phyloP scores from a whole-genome alignment of 2,888 invertebrate species.

The Cryptosula pallasiana region DNA sequence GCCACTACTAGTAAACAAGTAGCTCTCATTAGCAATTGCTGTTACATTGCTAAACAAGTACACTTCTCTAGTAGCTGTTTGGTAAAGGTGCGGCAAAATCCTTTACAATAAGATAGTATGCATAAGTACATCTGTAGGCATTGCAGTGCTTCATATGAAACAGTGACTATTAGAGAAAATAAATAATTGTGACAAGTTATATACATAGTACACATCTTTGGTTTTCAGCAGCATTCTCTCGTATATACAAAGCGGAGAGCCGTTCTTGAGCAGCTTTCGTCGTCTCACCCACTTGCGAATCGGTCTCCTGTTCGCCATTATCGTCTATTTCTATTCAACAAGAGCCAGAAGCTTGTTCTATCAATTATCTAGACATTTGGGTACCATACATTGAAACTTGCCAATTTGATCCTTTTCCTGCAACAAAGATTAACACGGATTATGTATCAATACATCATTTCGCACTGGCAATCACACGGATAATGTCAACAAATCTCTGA shows the following conservation, averaged over 20 bases:
- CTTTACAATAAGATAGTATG: background rate
- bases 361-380: constrained; percentile 5
- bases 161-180: background rate
- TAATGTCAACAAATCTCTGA: background rate
- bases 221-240: background rate
- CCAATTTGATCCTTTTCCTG: background rate
- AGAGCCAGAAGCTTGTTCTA: background rate
- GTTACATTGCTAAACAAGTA: no score
- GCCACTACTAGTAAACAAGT: no score
- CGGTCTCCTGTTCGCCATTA: background rate
- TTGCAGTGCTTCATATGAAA: background rate
- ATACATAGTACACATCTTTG: background rate
- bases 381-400: constrained; percentile 22
- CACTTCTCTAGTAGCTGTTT: no score
- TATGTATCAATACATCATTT: background rate
- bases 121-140: background rate
- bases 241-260: no score
- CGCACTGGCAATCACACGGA: background rate
- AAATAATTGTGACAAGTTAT: background rate
- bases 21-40: no score
- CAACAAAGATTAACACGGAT: background rate
- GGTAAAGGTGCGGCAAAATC: background rate
- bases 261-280: no score
- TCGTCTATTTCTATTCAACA: background rate
- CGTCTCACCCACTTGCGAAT: no score